Conservation (phyloP, 1,140 invertebrate genomes). For the Propsilocerus akamusi region DNA sequence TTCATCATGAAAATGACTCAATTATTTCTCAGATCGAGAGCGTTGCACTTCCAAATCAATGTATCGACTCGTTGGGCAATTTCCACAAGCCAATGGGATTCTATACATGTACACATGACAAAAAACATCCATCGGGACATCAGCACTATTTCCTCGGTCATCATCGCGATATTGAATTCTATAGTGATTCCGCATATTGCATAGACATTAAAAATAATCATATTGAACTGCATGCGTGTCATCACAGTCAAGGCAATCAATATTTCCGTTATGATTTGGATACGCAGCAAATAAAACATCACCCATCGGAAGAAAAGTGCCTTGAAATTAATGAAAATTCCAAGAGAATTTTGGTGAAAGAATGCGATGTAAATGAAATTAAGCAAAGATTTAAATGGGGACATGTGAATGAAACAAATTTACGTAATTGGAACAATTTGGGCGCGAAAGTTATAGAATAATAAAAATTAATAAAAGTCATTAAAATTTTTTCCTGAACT, state of each 20-base stretch:
- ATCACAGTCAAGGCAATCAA: constrained; percentile 81
- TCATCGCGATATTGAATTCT: constrained; percentile 72
- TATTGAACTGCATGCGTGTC: constrained; percentile 66
- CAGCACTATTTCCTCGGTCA: constrained; percentile 62
- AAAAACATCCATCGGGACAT: constrained; percentile 27
- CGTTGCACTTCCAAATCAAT: constrained; percentile 40
- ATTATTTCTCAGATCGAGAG: constrained; percentile 35
- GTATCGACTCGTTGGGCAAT: constrained; percentile 54
- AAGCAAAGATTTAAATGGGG: constrained; percentile 70
- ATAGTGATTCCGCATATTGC: constrained; percentile 52
- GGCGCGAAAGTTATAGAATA: background rate
- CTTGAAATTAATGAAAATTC: constrained; percentile 51
- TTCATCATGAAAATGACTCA: background rate
- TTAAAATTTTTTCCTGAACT: background rate
- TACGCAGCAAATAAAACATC: constrained; percentile 49
- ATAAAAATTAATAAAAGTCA: background rate
- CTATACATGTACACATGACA: constrained; percentile 26
- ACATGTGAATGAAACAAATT: constrained; percentile 32
- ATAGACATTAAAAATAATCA: constrained; percentile 41
- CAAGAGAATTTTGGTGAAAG: constrained; percentile 50
- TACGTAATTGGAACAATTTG: background rate
- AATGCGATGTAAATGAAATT: constrained; percentile 39
- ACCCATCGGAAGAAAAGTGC: constrained; percentile 47
- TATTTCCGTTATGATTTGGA: constrained; percentile 73
- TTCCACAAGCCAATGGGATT: constrained; percentile 46